These are phyloP conservation scores for Fabriciana adippe DNA, from an alignment of 2,888 invertebrate genomes.

Conservation along the genomic window DNA sequence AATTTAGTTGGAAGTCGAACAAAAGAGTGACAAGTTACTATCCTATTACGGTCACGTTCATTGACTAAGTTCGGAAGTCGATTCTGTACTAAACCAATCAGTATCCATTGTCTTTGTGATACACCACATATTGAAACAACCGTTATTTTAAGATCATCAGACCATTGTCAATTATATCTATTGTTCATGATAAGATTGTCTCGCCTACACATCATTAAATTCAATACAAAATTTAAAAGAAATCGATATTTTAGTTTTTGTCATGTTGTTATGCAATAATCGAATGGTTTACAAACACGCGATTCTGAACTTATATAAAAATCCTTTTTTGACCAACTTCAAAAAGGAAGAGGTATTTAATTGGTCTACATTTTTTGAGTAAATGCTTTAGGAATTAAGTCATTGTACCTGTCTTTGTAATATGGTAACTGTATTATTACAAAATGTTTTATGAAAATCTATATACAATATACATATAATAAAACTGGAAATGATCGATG, in stretches of 20 bases:
- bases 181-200: slow-evolving; percentile 23
- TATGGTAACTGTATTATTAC: no score
- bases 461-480: no score
- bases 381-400: no score
- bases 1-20: neutral
- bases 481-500: no score
- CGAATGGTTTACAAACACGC: neutral
- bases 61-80: slow-evolving; percentile 60
- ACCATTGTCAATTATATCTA: slow-evolving; percentile 35
- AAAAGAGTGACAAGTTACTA: slow-evolving; percentile 56
- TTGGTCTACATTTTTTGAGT: no score
- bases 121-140: slow-evolving; percentile 52
- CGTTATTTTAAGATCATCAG: slow-evolving; percentile 42
- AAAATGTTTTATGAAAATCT: neutral
- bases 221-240: neutral
- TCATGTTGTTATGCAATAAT: neutral
- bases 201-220: slow-evolving; percentile 34
- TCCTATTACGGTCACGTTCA: slow-evolving; percentile 66
- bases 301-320: no score
- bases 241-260: neutral
- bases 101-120: slow-evolving; percentile 68
- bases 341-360: no score
- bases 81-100: slow-evolving; percentile 76
- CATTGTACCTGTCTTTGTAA: no score
- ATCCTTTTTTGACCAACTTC: no score